Evolutionary conservation across 2,113 vertebrate species (phyloP).

Genomic region (Genyomyrus donnyi): DNA sequence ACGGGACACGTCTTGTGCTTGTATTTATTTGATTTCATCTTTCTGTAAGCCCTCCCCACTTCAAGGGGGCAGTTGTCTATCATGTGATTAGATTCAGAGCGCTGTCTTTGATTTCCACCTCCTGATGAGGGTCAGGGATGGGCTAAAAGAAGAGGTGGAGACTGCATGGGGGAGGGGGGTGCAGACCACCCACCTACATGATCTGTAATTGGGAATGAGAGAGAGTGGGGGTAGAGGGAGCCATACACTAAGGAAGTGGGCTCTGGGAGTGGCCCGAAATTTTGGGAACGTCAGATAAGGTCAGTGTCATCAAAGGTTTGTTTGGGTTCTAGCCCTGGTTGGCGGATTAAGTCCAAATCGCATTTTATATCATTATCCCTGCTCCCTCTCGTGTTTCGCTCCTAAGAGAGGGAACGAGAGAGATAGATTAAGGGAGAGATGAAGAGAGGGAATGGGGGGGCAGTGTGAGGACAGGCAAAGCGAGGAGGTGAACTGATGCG

Average conservation of each 20-base stretch:
- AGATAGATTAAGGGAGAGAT: background rate
- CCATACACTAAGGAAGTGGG: background rate
- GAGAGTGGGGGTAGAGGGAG: background rate
- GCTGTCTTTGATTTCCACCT: background rate
- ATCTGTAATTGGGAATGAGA: background rate
- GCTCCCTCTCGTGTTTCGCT: background rate
- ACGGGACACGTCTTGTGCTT: background rate
- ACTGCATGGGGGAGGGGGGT: background rate
- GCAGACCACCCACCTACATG: background rate
- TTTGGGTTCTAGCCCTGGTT: background rate
- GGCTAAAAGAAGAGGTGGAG: slow-evolving; percentile 2
- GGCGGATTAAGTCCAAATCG: background rate
- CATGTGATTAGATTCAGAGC: background rate
- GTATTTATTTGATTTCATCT: background rate
- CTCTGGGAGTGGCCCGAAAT: background rate
- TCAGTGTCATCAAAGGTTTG: background rate
- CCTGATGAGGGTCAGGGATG: background rate
- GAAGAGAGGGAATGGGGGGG: background rate
- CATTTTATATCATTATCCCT: background rate
- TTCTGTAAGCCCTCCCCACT: background rate
- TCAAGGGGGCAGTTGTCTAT: background rate
- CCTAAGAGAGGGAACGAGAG: background rate
- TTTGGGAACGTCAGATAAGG: background rate
- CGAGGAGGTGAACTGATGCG: background rate
- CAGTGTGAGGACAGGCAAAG: background rate